These are phyloP conservation scores for Gallinago undulata DNA, from an alignment of 2,113 vertebrate genomes.

Conservation along the genomic window DNA sequence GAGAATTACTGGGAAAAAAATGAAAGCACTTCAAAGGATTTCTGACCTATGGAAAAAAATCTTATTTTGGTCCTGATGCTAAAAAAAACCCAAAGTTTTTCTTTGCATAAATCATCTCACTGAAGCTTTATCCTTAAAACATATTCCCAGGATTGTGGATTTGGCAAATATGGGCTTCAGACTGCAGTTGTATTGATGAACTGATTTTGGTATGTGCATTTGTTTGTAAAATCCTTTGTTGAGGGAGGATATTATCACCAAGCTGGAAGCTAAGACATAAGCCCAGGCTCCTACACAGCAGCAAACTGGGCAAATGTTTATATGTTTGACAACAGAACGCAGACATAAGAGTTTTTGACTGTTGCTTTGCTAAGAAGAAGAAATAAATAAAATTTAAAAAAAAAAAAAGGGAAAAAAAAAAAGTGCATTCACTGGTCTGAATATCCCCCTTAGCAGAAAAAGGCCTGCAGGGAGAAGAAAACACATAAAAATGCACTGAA, in stretches of 20 bases:
- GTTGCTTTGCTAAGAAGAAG: slow-evolving; percentile 21
- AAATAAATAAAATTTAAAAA: neutral
- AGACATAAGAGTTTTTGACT: slow-evolving; percentile 36
- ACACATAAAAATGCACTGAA: slow-evolving; percentile 56
- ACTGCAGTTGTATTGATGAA: neutral
- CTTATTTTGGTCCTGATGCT: neutral
- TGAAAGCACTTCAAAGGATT: slow-evolving; percentile 4
- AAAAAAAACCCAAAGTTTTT: neutral
- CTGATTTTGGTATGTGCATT: neutral
- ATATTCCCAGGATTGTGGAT: neutral
- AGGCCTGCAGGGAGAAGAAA: slow-evolving; percentile 41
- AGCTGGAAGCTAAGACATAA: neutral
- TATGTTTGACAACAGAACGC: slow-evolving; percentile 34
- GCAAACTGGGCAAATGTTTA: neutral
- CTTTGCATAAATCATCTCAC: neutral
- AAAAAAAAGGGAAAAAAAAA: neutral
- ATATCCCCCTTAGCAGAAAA: slow-evolving; percentile 24
- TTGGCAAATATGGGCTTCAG: neutral
- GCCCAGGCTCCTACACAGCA: neutral
- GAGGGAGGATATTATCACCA: neutral
- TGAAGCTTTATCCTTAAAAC: neutral
- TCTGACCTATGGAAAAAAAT: neutral
- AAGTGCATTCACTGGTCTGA: slow-evolving; percentile 22
- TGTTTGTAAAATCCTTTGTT: slow-evolving; percentile 1
- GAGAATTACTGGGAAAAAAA: neutral